Conservation (phyloP, 2,888 invertebrate genomes). For the Thereva nobilitata region DNA sequence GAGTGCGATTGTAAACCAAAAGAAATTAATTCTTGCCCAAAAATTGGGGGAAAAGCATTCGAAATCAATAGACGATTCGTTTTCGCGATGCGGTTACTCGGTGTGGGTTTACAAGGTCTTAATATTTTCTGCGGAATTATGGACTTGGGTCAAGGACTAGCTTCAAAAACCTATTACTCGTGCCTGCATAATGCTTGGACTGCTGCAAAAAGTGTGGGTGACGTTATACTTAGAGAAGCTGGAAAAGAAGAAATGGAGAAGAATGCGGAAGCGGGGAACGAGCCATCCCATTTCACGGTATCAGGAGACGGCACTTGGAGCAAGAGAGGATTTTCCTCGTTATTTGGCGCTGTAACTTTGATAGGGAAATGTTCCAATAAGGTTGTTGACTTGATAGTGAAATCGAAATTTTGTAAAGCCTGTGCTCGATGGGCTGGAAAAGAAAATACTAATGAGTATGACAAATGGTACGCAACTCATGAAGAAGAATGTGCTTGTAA, state of each 20-base stretch:
- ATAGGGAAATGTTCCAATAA: constrained; percentile 35
- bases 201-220: constrained; percentile 31
- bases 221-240: constrained; percentile 18
- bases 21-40: too few species aligned
- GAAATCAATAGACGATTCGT: constrained; percentile 45
- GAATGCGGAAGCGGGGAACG: too few species aligned
- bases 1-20: too few species aligned
- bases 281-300: constrained; percentile 5
- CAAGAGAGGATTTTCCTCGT: constrained; percentile 5
- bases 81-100: constrained; percentile 44
- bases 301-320: constrained; percentile 2
- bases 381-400: too few species aligned
- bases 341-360: constrained; percentile 16
- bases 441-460: constrained; percentile 12
- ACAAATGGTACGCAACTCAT: constrained; percentile 15
- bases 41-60: too few species aligned
- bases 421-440: constrained; percentile 38
- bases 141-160: too few species aligned
- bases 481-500: constrained; percentile 1
- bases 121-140: too few species aligned
- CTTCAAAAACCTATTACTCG: neutral
- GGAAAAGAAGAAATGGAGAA: constrained; percentile 22
- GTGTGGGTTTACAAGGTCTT: constrained; percentile 42
- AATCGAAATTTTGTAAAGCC: constrained; percentile 40
- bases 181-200: too few species aligned